Base-by-base conservation (phyloP, 2,888 invertebrate genomes). In the Ichneumoninae sp. region DNA sequence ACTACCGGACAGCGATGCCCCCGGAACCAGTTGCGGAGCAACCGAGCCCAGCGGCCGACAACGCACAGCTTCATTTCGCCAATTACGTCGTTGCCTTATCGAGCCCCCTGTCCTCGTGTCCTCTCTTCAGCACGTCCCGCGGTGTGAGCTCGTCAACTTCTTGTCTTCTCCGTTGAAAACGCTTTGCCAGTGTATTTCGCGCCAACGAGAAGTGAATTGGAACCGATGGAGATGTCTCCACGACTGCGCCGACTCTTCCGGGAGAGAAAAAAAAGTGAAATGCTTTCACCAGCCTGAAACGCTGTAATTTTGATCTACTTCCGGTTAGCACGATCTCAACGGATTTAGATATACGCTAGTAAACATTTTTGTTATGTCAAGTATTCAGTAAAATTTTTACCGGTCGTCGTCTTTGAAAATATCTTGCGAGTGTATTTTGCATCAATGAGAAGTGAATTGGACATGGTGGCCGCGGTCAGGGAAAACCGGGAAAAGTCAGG, bases 81-180 rank as follows among this genome's bases (percentile, higher is more conserved):
- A 82, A 83, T 85, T 85, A 83, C 77, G 73, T 80, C 70, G 84
- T 70, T 80, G 80, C 83, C 80, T 85, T 77, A 74, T 80, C 76
- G 76, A 82, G 75, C 33, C 85, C 80, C 83, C 75, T 79, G 44
- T 44, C 70, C 66, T 57, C 85, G 66, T 40, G 19, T 19, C 5
- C 65, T 33, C 36, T 52, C 74, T 19, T 70, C 66, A 54, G 75
- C 85, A 69, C 83, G 80, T 82, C 76, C 63, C 77, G 57, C 73
- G 80, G 77, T 80, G 85, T 85, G 83, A 83, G 76, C 85, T 78
- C 83, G 85, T 83, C 83, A 85, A 85, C 73, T 80, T 85, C 80
- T 82, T 80, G 73, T 78, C 81, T 63, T 63, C 63, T 6, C 83
- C 81, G 85, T 83, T 86, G 57, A 50, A 22, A 71, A 60, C 63